phyloP scores from a whole-genome alignment of 2,797 vertebrate genomes.

The Acridotheres tristis region DNA sequence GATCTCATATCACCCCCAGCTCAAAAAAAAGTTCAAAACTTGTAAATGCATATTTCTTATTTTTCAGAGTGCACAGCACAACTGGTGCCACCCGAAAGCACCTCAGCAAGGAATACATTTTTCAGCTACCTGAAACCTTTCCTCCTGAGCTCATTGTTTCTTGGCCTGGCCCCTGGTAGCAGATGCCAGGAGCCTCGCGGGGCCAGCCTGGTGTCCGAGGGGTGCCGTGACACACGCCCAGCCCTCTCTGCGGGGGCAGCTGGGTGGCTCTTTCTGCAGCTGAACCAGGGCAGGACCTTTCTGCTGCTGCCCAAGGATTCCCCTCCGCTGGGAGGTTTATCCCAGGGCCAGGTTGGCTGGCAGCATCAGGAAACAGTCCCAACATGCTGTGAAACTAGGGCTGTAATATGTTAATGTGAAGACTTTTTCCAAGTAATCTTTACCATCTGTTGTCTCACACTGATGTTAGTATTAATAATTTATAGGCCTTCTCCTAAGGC shows the following conservation, averaged over 20 bases:
- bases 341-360: not conserved
- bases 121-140: not conserved
- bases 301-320: conserved; percentile 25
- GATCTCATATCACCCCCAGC: not conserved
- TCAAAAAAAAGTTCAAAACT: not conserved
- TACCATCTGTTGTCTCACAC: conserved; percentile 71
- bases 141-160: not conserved
- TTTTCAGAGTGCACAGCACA: not conserved
- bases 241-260: not conserved
- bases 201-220: not conserved
- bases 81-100: not conserved
- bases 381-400: conserved; percentile 24
- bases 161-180: not conserved
- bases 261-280: not conserved
- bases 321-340: not conserved
- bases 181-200: not conserved
- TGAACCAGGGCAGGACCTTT: conserved; percentile 12
- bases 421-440: conserved; percentile 70
- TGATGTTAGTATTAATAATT: conserved; percentile 70
- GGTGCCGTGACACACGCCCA: accelerated
- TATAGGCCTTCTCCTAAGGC: conserved; percentile 65
- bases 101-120: not conserved
- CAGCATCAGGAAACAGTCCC: conserved; percentile 35
- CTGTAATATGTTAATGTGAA: conserved; percentile 47
- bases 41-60: not conserved